Evolutionary conservation across 2,113 vertebrate species (phyloP), one percentile per base, ranked within the genome.

Genomic region (Catagonus wagneri): DNA sequence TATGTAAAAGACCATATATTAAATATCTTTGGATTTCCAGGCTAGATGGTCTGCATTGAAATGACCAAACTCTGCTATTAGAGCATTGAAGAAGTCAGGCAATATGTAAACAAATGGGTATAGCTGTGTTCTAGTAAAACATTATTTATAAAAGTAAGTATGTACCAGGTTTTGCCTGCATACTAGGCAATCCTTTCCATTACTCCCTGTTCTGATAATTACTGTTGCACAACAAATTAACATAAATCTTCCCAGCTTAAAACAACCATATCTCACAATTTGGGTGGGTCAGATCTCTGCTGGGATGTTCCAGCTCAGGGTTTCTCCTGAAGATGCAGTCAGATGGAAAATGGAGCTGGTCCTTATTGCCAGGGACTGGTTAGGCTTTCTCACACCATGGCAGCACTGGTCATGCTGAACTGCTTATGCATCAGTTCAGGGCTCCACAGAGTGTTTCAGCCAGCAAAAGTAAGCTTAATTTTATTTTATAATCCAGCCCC

Each of bases 361-460:
- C 8, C 9, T 1, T 22, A 2, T 4, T n/a, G 56, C 7, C 1
- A 1, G 16, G 20, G 7, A 8, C 15, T 19, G 29, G 3, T 19
- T 25, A 52, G 27, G 8, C 14, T 74, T 63, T 71, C 12, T 44
- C 2, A 4, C 7, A 44, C 15, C 17, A 23, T 3, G 8, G 39
- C 0, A 1, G 10, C 58, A 9, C 1, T 52, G 20, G 14, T 60
- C 23, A 1, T 44, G 13, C 23, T 23, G 6, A 78, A 36, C 12
- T 25, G 15, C 5, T 52, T 19, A 71, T 23, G 7, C 25, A 1
- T 10, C 32, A 56, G 19, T 2, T 27, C n/a, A 12, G 27, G 5
- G 22, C 4, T 66, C 6, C 19, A 2, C 2, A 25, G 32, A 27
- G 0, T 27, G 13, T 13, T 23, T 17, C 71, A 52, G 7, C 12